These are phyloP conservation scores for Myoxocephalus aenaeus DNA, from an alignment of 2,797 vertebrate genomes.

Conservation along the genomic window DNA sequence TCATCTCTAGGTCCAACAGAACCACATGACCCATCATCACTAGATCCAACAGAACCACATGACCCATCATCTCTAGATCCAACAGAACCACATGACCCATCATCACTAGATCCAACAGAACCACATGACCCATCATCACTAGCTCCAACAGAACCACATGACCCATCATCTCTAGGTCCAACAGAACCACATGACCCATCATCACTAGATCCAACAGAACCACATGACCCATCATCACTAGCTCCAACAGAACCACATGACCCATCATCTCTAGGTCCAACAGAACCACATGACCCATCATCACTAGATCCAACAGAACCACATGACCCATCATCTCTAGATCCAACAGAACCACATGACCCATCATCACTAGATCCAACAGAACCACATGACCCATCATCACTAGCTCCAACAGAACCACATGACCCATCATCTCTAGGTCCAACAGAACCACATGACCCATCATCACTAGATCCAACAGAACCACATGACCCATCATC, in stretches of 20 bases:
- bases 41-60: conserved; percentile 28
- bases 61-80: conserved; percentile 1
- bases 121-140: conserved; percentile 17
- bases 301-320: conserved; percentile 14
- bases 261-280: conserved; percentile 7
- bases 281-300: conserved; percentile 18
- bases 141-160: conserved; percentile 27
- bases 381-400: conserved; percentile 18
- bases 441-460: conserved; percentile 28
- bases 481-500: conserved; percentile 12
- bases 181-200: conserved; percentile 21
- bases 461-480: conserved; percentile 8
- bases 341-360: conserved; percentile 29
- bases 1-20: conserved; percentile 8
- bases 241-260: conserved; percentile 29
- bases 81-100: conserved; percentile 25
- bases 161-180: conserved; percentile 4
- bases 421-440: conserved; percentile 3
- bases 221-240: conserved; percentile 14
- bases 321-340: conserved; percentile 9
- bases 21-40: conserved; percentile 13
- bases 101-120: conserved; percentile 7
- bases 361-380: conserved; percentile 7
- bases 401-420: conserved; percentile 20
- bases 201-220: conserved; percentile 12